Percentiles rank a stretch among this genome's conserved stretches.
Evolutionary conservation across 2,797 vertebrate species (phyloP).

Genomic region (Intellagama lesueurii): DNA sequence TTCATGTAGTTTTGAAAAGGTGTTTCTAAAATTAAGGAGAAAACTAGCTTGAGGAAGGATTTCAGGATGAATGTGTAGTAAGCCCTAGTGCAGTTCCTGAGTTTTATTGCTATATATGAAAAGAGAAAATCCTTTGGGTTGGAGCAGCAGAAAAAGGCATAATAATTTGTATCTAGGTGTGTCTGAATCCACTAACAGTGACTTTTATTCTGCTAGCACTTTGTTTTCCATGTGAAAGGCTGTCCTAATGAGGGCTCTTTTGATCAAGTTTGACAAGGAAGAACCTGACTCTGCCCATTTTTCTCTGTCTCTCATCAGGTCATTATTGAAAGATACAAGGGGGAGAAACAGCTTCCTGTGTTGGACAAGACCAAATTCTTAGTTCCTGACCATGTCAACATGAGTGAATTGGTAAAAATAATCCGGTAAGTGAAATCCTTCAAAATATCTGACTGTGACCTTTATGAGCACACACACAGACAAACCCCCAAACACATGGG

Average conservation of each 20-base stretch:
- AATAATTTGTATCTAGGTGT: background rate
- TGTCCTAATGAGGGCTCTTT: background rate
- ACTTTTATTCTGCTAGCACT: background rate
- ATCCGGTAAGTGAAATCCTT: slow-evolving; percentile 85
- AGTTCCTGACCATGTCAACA: slow-evolving; percentile 98
- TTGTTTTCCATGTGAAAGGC: background rate
- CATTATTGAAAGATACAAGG: slow-evolving; percentile 97
- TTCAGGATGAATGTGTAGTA: background rate
- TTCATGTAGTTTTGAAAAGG: background rate
- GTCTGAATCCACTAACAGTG: background rate
- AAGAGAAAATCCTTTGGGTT: background rate
- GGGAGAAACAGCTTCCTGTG: slow-evolving; percentile 96
- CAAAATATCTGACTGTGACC: background rate
- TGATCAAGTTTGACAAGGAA: background rate
- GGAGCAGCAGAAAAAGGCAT: background rate
- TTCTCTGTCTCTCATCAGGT: slow-evolving; percentile 79
- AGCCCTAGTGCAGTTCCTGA: background rate
- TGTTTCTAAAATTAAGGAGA: background rate
- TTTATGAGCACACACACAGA: background rate
- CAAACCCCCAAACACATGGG: background rate
- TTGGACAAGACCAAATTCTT: slow-evolving; percentile 99
- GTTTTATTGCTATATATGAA: background rate
- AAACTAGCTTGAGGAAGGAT: background rate
- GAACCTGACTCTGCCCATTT: background rate
- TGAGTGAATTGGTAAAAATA: slow-evolving; percentile 99